Evolutionary conservation across 1,140 invertebrate species (phyloP).

Genomic region (Uloborus diversus): DNA sequence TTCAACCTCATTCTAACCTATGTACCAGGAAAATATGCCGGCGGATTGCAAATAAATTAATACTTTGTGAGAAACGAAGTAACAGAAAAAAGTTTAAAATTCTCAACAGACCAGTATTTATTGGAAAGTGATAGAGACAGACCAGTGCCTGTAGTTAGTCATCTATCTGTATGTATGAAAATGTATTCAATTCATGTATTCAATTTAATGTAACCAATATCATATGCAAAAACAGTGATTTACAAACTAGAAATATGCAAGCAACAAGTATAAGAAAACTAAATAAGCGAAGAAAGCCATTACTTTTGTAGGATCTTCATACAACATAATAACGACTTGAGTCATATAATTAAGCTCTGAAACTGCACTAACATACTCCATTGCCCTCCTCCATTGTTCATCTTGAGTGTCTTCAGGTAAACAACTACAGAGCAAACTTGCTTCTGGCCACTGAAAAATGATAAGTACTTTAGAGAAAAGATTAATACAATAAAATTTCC

Average conservation of each 20-base stretch:
- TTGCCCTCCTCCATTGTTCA: slow-evolving; percentile 97
- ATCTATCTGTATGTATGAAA: no score
- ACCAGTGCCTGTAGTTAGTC: no score
- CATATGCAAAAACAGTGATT: not conserved
- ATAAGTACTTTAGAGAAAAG: not conserved
- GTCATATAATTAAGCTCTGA: slow-evolving; percentile 99
- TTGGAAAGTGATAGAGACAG: no score
- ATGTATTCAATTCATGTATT: no score
- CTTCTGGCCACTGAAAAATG: slow-evolving; percentile 33
- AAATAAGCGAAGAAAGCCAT: not conserved
- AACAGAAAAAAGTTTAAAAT: no score
- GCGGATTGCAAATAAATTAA: no score
- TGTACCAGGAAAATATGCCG: no score
- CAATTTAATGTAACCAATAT: not conserved
- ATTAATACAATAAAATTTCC: not conserved
- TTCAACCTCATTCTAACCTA: no score
- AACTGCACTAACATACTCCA: slow-evolving; percentile 97
- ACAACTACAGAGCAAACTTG: slow-evolving; percentile 38
- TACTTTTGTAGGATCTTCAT: slow-evolving; percentile 96
- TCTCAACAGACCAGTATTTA: no score
- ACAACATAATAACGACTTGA: slow-evolving; percentile 99
- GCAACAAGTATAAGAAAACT: not conserved
- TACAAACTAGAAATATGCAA: not conserved
- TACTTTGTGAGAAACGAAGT: no score
- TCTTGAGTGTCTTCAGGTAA: slow-evolving; percentile 78